Conservation (phyloP, 2,113 vertebrate genomes). For the Tragelaphus scriptus region DNA sequence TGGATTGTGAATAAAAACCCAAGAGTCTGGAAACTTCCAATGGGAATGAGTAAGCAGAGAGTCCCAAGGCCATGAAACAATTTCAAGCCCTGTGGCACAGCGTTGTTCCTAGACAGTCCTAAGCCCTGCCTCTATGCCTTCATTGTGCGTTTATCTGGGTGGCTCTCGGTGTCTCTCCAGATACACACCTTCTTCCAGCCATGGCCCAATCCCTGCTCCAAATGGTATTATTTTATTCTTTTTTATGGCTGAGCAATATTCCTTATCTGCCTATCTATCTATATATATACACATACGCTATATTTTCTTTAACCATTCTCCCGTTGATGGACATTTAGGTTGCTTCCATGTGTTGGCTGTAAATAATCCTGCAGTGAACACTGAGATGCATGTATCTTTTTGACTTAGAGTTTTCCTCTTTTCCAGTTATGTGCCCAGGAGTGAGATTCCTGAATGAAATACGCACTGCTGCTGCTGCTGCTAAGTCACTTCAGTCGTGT, state of each 20-base stretch:
- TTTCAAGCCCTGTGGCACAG: background rate
- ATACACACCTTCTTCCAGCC: background rate
- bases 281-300: background rate
- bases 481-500: too few relatives aligned
- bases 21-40: background rate
- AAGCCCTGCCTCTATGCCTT: too few relatives aligned
- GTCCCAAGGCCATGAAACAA: background rate
- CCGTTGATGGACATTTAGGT: background rate
- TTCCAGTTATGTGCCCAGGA: background rate
- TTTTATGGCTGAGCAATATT: background rate
- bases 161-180: background rate
- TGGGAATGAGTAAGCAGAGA: background rate
- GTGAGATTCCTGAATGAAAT: background rate
- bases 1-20: background rate
- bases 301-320: too few relatives aligned
- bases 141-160: fast-evolving
- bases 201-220: background rate
- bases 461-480: background rate
- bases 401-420: background rate
- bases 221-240: background rate
- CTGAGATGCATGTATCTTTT: background rate
- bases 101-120: background rate
- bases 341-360: background rate
- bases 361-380: background rate
- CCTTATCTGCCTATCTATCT: background rate